Percentiles rank a stretch among this genome's conserved stretches.
Evolutionary conservation across 2,888 invertebrate species (phyloP).

Genomic region (Lithosia quadra): DNA sequence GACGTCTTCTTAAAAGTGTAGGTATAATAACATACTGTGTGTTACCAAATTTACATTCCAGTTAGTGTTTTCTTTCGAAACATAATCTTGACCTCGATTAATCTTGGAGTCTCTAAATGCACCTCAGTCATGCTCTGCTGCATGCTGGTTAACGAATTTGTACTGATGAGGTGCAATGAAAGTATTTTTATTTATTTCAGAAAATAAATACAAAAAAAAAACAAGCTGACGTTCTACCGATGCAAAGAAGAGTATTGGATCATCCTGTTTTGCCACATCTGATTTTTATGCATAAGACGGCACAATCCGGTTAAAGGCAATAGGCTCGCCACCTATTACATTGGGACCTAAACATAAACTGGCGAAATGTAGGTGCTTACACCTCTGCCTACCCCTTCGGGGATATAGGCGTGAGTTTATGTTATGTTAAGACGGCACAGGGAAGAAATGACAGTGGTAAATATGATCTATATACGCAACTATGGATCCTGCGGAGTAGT

Average conservation of each 20-base stretch:
- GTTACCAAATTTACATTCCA: constrained; percentile 17
- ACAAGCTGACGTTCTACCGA: neutral
- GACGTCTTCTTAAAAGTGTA: neutral
- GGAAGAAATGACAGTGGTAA: no score
- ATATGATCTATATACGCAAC: no score
- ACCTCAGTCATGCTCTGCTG: constrained; percentile 9
- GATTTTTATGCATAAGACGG: no score
- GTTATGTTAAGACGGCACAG: no score
- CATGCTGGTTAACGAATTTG: neutral
- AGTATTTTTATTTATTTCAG: neutral
- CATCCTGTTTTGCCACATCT: neutral
- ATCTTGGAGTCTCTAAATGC: constrained; percentile 3
- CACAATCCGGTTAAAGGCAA: no score
- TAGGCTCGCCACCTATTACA: no score
- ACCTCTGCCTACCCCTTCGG: no score
- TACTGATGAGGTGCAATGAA: neutral
- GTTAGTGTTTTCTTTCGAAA: constrained; percentile 19
- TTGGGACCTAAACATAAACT: no score
- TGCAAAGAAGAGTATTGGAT: neutral
- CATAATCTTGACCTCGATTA: constrained; percentile 4
- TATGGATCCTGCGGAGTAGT: no score
- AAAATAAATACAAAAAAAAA: neutral
- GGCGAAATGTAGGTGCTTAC: no score
- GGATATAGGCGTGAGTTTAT: no score
- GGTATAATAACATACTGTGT: neutral